Base-by-base conservation (phyloP, 2,797 vertebrate species). In the Rachycentron canadum region DNA sequence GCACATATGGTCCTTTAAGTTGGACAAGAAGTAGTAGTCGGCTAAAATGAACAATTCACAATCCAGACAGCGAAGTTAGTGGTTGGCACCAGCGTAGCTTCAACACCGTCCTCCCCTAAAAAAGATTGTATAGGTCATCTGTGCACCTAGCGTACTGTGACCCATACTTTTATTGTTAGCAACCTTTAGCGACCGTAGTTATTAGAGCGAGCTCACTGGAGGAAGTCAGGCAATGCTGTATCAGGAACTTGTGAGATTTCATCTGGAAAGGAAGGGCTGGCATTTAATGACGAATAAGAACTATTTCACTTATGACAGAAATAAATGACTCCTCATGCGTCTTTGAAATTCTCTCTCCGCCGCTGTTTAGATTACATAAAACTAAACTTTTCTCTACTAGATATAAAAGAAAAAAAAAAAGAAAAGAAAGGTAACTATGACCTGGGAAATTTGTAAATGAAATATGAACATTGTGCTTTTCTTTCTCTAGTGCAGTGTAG, bases 21-120 rank as follows among this genome's bases (percentile, higher is more conserved):
- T 40, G 34, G 34, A 36, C n/a, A n/a, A n/a, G n/a, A n/a, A n/a
- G n/a, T n/a, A n/a, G 7, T 32, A 30, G 68, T 52, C 43, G 32
- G 16, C 43, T 19, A 40, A 26, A 8, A 64, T 45, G 47, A 63
- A 81, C 63, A 36, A 49, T 56, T 53, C 49, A 36, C 3, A n/a
- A n/a, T n/a, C n/a, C n/a, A n/a, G n/a, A n/a, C n/a, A n/a, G n/a
- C n/a, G n/a, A n/a, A n/a, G n/a, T 38, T 38, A 40, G 12, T 10
- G 38, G 38, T 40, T 13, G 12, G 38, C 38, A 13, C 32, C 3
- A 32, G 32, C 32, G 7, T 7, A 32, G 32, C 32, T 7, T 32
- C 7, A 7, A 32, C 32, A 32, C 12, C 2, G 10, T 40, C 11
- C 38, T 13, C 38, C 1, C 10, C 7, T 36, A 21, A 47, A 10